Conservation (phyloP, 2,888 invertebrate genomes). For the Aphodius granarius region DNA sequence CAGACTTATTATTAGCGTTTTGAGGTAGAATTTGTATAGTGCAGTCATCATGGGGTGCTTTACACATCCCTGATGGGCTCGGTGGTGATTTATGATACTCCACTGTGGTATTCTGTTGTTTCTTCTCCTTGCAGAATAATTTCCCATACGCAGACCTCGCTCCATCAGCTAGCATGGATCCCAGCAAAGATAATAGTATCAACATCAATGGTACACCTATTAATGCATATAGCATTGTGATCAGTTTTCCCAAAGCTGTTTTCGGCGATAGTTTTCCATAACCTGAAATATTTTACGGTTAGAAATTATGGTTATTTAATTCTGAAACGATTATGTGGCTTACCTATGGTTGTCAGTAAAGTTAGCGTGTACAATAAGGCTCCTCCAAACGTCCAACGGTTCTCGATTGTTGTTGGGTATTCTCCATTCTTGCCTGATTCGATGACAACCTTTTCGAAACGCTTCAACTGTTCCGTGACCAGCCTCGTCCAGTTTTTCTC, state of each 20-base stretch:
- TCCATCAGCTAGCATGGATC: conserved; percentile 76
- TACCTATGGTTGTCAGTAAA: conserved; percentile 87
- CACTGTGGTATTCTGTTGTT: conserved; percentile 36
- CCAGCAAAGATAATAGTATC: conserved; percentile 82
- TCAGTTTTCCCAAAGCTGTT: conserved; percentile 79
- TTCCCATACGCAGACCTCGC: conserved; percentile 69
- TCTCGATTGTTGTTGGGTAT: conserved; percentile 44
- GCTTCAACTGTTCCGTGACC: conserved; percentile 74
- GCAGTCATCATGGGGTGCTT: conserved; percentile 40
- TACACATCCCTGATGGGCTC: conserved; percentile 56
- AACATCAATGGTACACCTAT: conserved; percentile 87
- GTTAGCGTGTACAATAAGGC: conserved; percentile 84
- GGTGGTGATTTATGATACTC: conserved; percentile 61
- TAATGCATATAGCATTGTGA: conserved; percentile 84
- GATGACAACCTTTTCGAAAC: conserved; percentile 79
- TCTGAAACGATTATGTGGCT: conserved; percentile 36
- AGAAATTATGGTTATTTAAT: background rate
- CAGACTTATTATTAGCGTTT: conserved; percentile 39
- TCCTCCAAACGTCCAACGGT: conserved; percentile 82
- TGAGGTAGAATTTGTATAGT: conserved; percentile 41
- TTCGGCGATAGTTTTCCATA: conserved; percentile 85
- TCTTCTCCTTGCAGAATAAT: conserved; percentile 50
- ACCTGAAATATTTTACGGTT: conserved; percentile 58
- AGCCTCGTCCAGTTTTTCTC: conserved; percentile 82
- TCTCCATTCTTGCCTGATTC: conserved; percentile 64